Conservation (phyloP, 1,140 invertebrate species). For the Coelopa frigida region DNA sequence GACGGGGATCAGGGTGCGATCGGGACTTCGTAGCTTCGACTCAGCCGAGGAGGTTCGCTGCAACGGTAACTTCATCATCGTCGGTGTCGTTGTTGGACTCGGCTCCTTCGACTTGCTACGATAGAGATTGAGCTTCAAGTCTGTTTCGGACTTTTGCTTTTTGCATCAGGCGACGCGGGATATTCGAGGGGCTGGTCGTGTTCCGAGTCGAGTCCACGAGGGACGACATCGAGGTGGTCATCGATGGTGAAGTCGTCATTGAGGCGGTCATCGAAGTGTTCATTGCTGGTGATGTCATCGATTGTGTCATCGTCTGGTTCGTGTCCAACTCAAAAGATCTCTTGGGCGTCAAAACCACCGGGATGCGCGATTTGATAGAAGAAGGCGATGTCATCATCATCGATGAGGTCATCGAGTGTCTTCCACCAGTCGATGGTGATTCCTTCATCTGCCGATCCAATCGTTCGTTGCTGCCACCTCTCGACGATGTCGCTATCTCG, state of each 20-base stretch:
- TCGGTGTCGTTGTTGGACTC: conserved; percentile 22
- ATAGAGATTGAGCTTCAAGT: conserved; percentile 33
- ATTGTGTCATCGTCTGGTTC: too few relatives aligned
- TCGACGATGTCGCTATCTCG: background rate
- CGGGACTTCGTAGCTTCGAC: conserved; percentile 20
- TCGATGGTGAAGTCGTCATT: conserved; percentile 4
- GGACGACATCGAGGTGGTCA: background rate
- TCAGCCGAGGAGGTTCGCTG: conserved; percentile 37
- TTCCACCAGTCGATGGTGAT: too few relatives aligned
- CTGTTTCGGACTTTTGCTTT: conserved; percentile 43
- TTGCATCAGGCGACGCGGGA: conserved; percentile 29
- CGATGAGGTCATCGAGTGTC: too few relatives aligned
- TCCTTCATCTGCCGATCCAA: too few relatives aligned
- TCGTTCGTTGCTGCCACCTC: background rate
- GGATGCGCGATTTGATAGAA: conserved; percentile 32
- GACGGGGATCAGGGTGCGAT: conserved; percentile 37
- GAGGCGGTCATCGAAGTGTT: background rate
- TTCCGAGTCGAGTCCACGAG: background rate
- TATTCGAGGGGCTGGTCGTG: conserved; percentile 21
- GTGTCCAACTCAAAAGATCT: conserved; percentile 4
- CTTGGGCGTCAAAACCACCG: conserved; percentile 20
- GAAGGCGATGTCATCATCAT: background rate
- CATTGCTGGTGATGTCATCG: background rate
- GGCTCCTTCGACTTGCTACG: conserved; percentile 37
- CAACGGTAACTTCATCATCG: conserved; percentile 7